These are phyloP conservation scores for Drosophila nr. perissopoda DNA, from an alignment of 2,888 invertebrate genomes.

Conservation along the genomic window DNA sequence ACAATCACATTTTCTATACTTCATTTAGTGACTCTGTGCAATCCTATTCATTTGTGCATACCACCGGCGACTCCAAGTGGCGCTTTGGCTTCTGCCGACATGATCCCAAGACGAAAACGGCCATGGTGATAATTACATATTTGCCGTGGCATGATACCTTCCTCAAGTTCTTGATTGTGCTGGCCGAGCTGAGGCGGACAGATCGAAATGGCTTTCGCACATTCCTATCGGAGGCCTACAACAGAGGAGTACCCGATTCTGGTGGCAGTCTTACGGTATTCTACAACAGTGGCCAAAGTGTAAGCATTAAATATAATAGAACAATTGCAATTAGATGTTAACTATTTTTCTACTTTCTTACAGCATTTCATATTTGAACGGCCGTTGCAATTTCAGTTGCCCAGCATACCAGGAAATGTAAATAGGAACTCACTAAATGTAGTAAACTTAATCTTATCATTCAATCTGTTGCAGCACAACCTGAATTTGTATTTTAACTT, in stretches of 20 bases:
- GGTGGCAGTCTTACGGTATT: constrained; percentile 88
- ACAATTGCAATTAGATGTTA: not conserved
- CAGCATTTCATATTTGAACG: constrained; percentile 92
- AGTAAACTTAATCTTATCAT: not conserved
- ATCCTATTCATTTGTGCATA: constrained; percentile 98
- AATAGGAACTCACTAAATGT: constrained; percentile 82
- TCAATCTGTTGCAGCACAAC: constrained; percentile 90
- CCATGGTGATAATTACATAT: constrained; percentile 93
- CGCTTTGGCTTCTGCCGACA: constrained; percentile 99
- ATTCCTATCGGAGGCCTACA: constrained; percentile 89
- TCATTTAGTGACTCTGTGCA: constrained; percentile 91
- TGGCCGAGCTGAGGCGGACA: constrained; percentile 82
- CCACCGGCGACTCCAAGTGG: constrained; percentile 97
- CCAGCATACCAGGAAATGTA: constrained; percentile 98
- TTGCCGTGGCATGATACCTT: constrained; percentile 99
- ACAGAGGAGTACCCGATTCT: constrained; percentile 89
- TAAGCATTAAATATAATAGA: constrained; percentile 81
- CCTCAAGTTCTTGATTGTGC: constrained; percentile 85
- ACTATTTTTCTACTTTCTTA: constrained; percentile 83
- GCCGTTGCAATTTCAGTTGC: constrained; percentile 92
- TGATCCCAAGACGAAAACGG: constrained; percentile 94
- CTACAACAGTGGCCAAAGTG: constrained; percentile 87
- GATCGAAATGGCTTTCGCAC: constrained; percentile 80
- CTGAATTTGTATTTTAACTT: constrained; percentile 99
- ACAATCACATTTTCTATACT: constrained; percentile 12